A percentile compares a stretch with the other conserved stretches of the same genome.
phyloP scores from a whole-genome alignment of 2,113 vertebrate genomes.

The Corythoichthys haematopterus region DNA sequence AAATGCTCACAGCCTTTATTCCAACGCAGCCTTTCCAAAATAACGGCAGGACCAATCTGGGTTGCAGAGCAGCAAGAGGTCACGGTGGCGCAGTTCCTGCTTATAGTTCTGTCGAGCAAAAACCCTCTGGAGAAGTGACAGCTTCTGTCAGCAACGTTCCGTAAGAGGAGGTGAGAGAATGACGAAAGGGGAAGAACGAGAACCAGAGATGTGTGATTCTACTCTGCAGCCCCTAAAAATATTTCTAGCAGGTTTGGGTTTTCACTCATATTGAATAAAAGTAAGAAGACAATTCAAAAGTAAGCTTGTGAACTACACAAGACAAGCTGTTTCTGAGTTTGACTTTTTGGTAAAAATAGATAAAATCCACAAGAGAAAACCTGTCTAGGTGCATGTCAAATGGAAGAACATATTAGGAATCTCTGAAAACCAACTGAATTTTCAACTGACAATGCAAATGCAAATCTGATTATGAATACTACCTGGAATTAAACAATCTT shows the following conservation, averaged over 20 bases:
- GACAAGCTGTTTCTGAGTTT: neutral
- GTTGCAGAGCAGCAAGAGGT: constrained; percentile 23
- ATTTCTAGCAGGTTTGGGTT: constrained; percentile 23
- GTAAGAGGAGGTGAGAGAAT: constrained; percentile 14
- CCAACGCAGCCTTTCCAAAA: constrained; percentile 34
- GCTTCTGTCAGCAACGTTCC: constrained; percentile 40
- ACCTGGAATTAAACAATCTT: too few species aligned
- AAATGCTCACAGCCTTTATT: constrained; percentile 30
- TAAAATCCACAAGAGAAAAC: constrained; percentile 7
- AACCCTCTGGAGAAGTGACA: constrained; percentile 41
- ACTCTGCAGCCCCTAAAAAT: constrained; percentile 17
- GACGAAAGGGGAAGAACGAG: constrained; percentile 17
- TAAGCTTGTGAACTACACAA: constrained; percentile 2
- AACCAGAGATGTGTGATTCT: constrained; percentile 21
- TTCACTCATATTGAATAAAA: constrained; percentile 10
- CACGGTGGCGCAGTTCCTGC: constrained; percentile 31
- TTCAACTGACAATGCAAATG: neutral
- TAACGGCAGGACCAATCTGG: constrained; percentile 29
- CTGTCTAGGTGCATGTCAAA: neutral
- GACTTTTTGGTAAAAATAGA: neutral
- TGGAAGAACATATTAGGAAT: neutral
- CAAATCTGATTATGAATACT: too few species aligned
- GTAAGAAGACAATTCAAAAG: neutral
- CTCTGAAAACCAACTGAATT: neutral
- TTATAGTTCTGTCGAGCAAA: constrained; percentile 28